Evolutionary conservation across 1,140 invertebrate species (phyloP).

Genomic region (Ganaspis sp.): DNA sequence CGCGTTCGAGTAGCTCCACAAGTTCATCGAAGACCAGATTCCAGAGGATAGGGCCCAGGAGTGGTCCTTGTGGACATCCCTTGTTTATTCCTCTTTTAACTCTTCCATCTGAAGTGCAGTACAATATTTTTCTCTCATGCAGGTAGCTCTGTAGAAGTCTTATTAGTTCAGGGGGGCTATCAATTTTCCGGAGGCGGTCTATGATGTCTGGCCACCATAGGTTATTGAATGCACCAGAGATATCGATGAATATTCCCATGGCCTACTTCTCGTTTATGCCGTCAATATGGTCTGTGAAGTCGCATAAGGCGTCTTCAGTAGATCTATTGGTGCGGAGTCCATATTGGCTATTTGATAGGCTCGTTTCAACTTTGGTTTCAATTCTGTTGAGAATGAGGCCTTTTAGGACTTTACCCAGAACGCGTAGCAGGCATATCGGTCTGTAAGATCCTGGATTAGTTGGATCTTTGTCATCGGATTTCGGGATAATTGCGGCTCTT

Average conservation of each 20-base stretch:
- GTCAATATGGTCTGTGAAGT: not conserved
- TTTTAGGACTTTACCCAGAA: slow-evolving; percentile 69
- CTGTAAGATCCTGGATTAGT: slow-evolving; percentile 60
- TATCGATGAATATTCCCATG: slow-evolving; percentile 67
- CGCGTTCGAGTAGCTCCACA: slow-evolving; percentile 52
- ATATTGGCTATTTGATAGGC: slow-evolving; percentile 58
- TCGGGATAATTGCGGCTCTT: slow-evolving; percentile 59
- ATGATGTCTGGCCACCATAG: slow-evolving; percentile 68
- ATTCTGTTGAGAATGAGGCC: slow-evolving; percentile 56
- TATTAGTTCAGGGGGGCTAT: slow-evolving; percentile 36
- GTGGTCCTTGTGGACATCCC: slow-evolving; percentile 74
- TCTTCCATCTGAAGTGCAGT: slow-evolving; percentile 37
- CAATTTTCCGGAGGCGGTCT: slow-evolving; percentile 48
- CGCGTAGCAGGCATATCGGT: slow-evolving; percentile 69
- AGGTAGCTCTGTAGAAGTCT: slow-evolving; percentile 62
- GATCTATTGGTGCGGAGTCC: slow-evolving; percentile 57
- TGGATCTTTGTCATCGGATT: slow-evolving; percentile 62
- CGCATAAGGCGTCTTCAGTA: slow-evolving; percentile 67
- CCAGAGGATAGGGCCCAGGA: slow-evolving; percentile 70
- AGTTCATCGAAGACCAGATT: slow-evolving; percentile 70
- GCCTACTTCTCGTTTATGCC: slow-evolving; percentile 52
- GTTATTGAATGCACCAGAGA: slow-evolving; percentile 72
- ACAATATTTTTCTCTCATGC: too few relatives aligned
- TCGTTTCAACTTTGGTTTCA: not conserved
- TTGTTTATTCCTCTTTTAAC: slow-evolving; percentile 51